A percentile compares a stretch with the other conserved stretches of the same genome.
phyloP scores from a whole-genome alignment of 1,140 invertebrate genomes.

The Patella vulgata region DNA sequence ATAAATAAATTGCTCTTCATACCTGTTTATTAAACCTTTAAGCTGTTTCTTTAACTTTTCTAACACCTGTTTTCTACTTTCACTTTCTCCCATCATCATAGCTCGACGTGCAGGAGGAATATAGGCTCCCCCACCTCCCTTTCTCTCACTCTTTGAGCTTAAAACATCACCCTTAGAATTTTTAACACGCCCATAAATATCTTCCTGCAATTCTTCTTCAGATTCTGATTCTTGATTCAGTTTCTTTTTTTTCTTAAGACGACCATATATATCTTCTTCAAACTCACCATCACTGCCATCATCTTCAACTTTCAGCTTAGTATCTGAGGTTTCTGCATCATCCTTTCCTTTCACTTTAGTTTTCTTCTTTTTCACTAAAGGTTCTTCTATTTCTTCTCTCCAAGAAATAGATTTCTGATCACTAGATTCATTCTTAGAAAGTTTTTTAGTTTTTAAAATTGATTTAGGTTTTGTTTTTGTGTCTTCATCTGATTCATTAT shows the following conservation, averaged over 20 bases:
- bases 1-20: too few species aligned
- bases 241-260: conserved; percentile 1
- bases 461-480: conserved; percentile 25
- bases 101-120: conserved; percentile 82
- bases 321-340: conserved; percentile 16
- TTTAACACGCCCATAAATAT: conserved; percentile 91
- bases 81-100: conserved; percentile 67
- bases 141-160: conserved; percentile 61
- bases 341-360: conserved; percentile 18
- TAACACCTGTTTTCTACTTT: conserved; percentile 72
- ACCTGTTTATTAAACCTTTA: conserved; percentile 88
- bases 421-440: conserved; percentile 17
- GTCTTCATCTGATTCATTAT: conserved; percentile 16
- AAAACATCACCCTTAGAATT: conserved; percentile 83
- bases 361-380: conserved; percentile 5
- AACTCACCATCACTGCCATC: conserved; percentile 14
- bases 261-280: not conserved
- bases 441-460: conserved; percentile 13
- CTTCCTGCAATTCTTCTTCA: conserved; percentile 76
- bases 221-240: conserved; percentile 34
- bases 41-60: conserved; percentile 78
- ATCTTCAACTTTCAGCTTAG: conserved; percentile 7
- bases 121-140: conserved; percentile 73
- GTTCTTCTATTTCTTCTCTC: conserved; percentile 1
- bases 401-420: conserved; percentile 7